Conservation (phyloP, 2,888 invertebrate species). For the Hololepta plana region DNA sequence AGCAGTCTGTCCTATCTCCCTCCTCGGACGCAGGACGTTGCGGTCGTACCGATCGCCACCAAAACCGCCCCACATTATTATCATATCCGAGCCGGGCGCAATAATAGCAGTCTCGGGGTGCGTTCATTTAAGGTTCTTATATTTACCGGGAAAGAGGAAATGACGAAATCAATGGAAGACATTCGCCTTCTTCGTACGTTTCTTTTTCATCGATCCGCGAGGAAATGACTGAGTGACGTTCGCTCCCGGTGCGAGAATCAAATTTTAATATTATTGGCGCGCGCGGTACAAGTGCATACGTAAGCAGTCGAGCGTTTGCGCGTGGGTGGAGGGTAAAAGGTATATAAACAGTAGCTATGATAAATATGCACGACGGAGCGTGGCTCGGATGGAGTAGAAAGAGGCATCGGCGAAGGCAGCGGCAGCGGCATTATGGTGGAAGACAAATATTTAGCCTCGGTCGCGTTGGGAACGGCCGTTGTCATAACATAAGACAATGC, state of each 20-base stretch:
- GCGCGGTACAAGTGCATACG: constrained; percentile 27
- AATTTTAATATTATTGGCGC: constrained; percentile 28
- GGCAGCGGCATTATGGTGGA: constrained; percentile 28
- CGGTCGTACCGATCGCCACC: constrained; percentile 11
- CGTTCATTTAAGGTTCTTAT: no score
- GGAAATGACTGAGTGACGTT: constrained; percentile 19
- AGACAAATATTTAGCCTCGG: constrained; percentile 31
- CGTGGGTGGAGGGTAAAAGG: constrained; percentile 26
- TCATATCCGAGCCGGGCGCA: constrained; percentile 12
- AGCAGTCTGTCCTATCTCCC: constrained; percentile 27
- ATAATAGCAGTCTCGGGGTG: constrained; percentile 3
- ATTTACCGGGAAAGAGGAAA: background rate
- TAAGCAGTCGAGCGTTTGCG: no score
- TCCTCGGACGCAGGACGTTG: constrained; percentile 11
- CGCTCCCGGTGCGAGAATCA: constrained; percentile 21
- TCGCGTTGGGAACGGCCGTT: constrained; percentile 28
- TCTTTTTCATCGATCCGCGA: constrained; percentile 17
- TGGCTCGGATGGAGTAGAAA: no score
- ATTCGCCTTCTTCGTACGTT: constrained; percentile 7
- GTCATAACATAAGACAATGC: constrained; percentile 31
- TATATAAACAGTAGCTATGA: constrained; percentile 29
- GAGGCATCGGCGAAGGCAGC: constrained; percentile 14
- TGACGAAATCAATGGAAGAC: constrained; percentile 4
- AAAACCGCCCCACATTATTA: constrained; percentile 16
- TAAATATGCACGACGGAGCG: constrained; percentile 26